A percentile compares a stretch with the other conserved stretches of the same genome.
phyloP scores from a whole-genome alignment of 35 echinoderm and acorn worm genomes.

The Patiria miniata region DNA sequence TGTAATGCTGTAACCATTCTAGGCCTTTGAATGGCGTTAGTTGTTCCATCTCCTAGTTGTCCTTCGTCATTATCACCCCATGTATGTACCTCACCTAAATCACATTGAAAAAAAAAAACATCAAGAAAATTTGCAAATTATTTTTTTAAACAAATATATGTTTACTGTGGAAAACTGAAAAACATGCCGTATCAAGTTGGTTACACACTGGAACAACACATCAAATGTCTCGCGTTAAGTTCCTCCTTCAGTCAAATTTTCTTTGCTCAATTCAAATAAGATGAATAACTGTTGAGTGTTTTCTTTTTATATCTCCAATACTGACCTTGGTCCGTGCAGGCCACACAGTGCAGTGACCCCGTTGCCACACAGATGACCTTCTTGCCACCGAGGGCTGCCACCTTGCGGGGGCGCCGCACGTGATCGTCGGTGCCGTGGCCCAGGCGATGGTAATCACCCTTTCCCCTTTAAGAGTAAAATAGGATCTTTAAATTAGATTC shows the following conservation, averaged over 20 bases:
- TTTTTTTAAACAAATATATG: not conserved
- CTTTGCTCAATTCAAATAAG: too few species aligned
- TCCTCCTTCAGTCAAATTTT: too few species aligned
- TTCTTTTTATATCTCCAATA: too few species aligned
- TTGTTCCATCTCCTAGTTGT: slow-evolving; percentile 90
- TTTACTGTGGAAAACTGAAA: not conserved
- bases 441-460: slow-evolving; percentile 95
- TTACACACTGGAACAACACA: too few species aligned
- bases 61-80: slow-evolving; percentile 99
- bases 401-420: slow-evolving; percentile 93
- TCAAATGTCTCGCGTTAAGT: too few species aligned
- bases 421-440: slow-evolving; percentile 99
- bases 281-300: too few species aligned
- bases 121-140: not conserved
- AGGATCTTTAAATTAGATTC: not conserved
- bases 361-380: slow-evolving; percentile 94
- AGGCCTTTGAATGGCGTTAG: slow-evolving; percentile 99
- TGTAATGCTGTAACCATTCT: slow-evolving; percentile 90
- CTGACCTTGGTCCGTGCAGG: slow-evolving; percentile 85
- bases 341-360: slow-evolving; percentile 97
- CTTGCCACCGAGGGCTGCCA: slow-evolving; percentile 92
- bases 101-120: not conserved
- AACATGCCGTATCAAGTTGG: not conserved
- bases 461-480: slow-evolving; percentile 67
- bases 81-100: slow-evolving; percentile 80